Conservation (phyloP, 2,113 vertebrate genomes). For the Amia ocellicauda region DNA sequence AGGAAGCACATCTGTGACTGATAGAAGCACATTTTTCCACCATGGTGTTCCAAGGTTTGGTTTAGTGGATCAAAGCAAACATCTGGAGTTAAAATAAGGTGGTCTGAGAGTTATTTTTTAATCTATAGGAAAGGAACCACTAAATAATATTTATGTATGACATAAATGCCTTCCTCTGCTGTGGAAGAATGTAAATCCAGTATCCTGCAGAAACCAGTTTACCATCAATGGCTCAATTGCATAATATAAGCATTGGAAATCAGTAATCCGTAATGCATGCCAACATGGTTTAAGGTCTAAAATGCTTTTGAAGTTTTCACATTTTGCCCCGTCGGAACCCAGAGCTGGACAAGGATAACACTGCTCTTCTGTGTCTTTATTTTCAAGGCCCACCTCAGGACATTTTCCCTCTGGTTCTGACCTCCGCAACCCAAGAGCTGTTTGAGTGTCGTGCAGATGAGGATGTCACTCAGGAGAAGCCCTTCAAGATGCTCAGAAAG, state of each 20-base stretch:
- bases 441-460: constrained; percentile 74
- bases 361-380: constrained; percentile 10
- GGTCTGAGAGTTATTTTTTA: no score
- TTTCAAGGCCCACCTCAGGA: constrained; percentile 72
- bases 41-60: background rate
- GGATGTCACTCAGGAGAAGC: constrained; percentile 75
- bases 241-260: no score
- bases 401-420: constrained; percentile 82
- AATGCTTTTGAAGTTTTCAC: no score
- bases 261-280: background rate
- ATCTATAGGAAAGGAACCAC: background rate
- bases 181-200: background rate
- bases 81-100: no score
- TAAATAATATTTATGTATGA: background rate
- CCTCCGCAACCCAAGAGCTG: constrained; percentile 82
- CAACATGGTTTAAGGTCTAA: no score
- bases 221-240: background rate
- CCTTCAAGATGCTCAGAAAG: constrained; percentile 81
- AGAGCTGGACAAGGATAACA: background rate
- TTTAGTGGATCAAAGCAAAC: no score
- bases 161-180: background rate
- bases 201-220: background rate
- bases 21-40: background rate
- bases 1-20: background rate
- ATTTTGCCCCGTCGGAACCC: background rate